Base-by-base conservation (phyloP, 64 coral and sea anemone genomes). In the Acropora yongei region DNA sequence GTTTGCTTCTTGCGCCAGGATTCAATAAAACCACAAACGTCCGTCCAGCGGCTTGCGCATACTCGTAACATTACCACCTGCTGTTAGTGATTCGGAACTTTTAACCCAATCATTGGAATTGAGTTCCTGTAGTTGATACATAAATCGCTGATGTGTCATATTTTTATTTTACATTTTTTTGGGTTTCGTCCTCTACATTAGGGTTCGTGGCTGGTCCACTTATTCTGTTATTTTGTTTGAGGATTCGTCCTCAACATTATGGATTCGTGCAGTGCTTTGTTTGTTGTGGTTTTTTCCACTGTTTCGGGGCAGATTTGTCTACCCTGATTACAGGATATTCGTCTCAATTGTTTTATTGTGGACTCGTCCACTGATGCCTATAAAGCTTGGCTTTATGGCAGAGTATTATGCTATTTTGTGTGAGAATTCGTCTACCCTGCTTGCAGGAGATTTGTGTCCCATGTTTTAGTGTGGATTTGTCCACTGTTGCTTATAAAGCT, bases 211-310 rank as follows among this genome's bases (percentile, higher is more conserved):
- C n/a, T n/a, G n/a, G n/a, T n/a, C n/a, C n/a, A n/a, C 69, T 39
- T 40, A 19, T 6, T 73, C 20, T 73, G 5, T 16, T 68, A 18
- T 16, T 73, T 73, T 73, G 4, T 73, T 1, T 39, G 69, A 73
- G 69, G 69, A 73, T 73, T 73, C 69, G 69, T 73, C 69, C 79
- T 61, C 41, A 40, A 60, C 49, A n/a, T 73, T 73, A 20, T 73
- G 69, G 69, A 73, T 73, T 73, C 69, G 69, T 73, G 18, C 69
- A 73, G 5, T 73, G 17, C 41, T 73, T 39, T 73, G 3, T 8
- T 55, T n/a, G 69, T 73, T 20, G 18, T 40, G 9, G 65, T 68
- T 68, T 68, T 18, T 11, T 68, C 65, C 65, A 68, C 17, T 68
- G 10, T 18, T 4, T 18, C 65, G 17, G 9, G 9, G 65, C 10